Evolutionary conservation across 2,113 vertebrate genomes (phyloP), one percentile per base, ranked within the genome.

Genomic region (Leiothrix lutea): DNA sequence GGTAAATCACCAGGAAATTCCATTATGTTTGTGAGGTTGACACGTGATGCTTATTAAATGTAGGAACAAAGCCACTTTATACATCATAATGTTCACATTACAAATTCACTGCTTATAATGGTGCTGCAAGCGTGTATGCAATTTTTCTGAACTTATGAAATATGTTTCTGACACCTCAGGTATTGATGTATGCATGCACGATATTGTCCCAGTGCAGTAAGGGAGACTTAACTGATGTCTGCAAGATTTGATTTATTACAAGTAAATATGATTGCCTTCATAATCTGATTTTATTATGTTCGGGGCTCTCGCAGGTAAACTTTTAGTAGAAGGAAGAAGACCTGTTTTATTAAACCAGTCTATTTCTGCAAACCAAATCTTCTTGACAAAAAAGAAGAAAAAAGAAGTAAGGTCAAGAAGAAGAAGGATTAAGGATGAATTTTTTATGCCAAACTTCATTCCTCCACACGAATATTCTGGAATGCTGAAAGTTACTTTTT

Each of bases 271-370:
- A 99, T 99, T 99, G 98, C 98, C 97, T 98, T 98, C 97, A 98
- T 99, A 99, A 99, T 99, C 99, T 99, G 98, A 99, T 99, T 99
- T 99, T 99, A 99, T 99, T 99, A 99, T 99, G 98, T 98, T 98
- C 74, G 98, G 98, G 98, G 98, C 98, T 99, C 99, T 99, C 99
- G 88, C 98, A 98, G 99, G 99, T 99, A 99, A 99, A 98, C 98
- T 98, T 98, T 98, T 98, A 98, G 98, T 96, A 97, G 98, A 97
- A 97, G 95, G 97, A 98, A 98, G 98, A 98, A 98, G 96, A 98
- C 97, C 98, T 98, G 97, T 98, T 99, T 99, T 99, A 99, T 99
- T 99, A 99, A 98, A 98, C 97, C 93, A 97, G 95, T 96, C 96
- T 98, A 96, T 97, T 97, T 97, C 97, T 98, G 95, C 84, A 97